Evolutionary conservation across 2,888 invertebrate genomes (phyloP).

Genomic region (Tetheella fluctuosa): DNA sequence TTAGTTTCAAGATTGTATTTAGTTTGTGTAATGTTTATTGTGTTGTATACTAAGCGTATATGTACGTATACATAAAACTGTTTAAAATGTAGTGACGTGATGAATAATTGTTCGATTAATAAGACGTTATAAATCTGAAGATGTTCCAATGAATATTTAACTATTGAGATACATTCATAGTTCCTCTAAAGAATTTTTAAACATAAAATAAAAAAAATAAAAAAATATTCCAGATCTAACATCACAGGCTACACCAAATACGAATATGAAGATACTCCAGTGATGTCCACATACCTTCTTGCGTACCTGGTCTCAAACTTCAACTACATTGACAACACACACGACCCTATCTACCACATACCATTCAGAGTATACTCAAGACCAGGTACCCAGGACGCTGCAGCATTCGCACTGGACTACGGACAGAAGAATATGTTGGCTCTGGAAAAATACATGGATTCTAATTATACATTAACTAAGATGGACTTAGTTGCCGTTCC

Average conservation of each 20-base stretch:
- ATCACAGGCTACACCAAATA: conserved; percentile 55
- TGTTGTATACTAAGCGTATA: no score
- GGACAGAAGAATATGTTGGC: conserved; percentile 71
- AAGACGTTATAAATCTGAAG: no score
- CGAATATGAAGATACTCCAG: conserved; percentile 80
- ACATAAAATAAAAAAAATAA: no score
- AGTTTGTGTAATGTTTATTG: no score
- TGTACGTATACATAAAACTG: no score
- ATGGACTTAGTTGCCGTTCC: conserved; percentile 92
- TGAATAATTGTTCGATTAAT: no score
- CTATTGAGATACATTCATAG: no score
- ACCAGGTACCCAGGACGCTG: conserved; percentile 55
- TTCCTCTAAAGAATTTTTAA: no score
- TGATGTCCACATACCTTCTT: conserved; percentile 91
- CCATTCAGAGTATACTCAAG: conserved; percentile 72
- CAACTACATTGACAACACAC: conserved; percentile 53
- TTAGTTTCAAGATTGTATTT: no score
- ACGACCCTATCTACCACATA: conserved; percentile 56
- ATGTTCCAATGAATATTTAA: no score
- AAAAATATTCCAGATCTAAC: conserved; percentile 49
- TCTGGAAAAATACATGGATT: conserved; percentile 64
- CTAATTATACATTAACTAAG: conserved; percentile 81
- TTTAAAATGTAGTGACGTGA: no score
- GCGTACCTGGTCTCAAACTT: conserved; percentile 90
- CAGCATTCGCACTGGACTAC: conserved; percentile 66